A percentile compares a stretch with the other conserved stretches of the same genome.
Evolutionary conservation across 2,113 vertebrate genomes (phyloP).

Genomic region (Cheirogaleus medius): DNA sequence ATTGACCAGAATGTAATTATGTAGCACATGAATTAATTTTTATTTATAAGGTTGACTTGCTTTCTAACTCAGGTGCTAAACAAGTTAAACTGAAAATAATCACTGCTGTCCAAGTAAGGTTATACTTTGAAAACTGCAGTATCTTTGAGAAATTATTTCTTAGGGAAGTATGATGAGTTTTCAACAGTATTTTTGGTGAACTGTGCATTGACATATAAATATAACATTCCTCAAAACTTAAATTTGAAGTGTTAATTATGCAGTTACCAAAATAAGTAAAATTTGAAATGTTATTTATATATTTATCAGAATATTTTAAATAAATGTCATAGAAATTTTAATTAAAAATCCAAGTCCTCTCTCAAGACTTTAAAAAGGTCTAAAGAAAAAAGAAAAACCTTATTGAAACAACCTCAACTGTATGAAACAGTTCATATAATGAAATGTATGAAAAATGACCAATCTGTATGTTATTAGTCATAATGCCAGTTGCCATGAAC

Average conservation of each 20-base stretch:
- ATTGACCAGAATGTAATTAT: too few species aligned
- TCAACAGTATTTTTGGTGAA: neutral
- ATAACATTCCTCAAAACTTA: slow-evolving; percentile 4
- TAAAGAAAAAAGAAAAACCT: neutral
- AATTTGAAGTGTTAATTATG: slow-evolving; percentile 17
- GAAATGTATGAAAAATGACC: neutral
- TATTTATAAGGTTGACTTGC: neutral
- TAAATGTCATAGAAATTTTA: slow-evolving; percentile 7
- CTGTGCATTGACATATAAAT: neutral
- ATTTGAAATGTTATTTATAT: slow-evolving; percentile 18
- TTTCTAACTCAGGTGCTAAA: neutral
- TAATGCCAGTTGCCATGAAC: neutral
- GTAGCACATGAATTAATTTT: neutral
- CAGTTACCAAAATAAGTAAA: slow-evolving; percentile 2
- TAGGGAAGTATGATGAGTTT: neutral
- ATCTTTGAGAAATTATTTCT: neutral
- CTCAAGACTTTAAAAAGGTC: neutral
- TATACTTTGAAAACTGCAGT: neutral
- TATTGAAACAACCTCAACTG: neutral
- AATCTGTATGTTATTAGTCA: neutral
- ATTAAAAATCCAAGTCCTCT: neutral
- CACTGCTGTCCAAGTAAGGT: neutral
- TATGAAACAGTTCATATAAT: neutral
- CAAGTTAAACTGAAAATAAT: neutral
- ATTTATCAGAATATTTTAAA: slow-evolving; percentile 3